Base-by-base conservation (phyloP, 2,797 vertebrate species). In the Schizopygopsis malacanthus region DNA sequence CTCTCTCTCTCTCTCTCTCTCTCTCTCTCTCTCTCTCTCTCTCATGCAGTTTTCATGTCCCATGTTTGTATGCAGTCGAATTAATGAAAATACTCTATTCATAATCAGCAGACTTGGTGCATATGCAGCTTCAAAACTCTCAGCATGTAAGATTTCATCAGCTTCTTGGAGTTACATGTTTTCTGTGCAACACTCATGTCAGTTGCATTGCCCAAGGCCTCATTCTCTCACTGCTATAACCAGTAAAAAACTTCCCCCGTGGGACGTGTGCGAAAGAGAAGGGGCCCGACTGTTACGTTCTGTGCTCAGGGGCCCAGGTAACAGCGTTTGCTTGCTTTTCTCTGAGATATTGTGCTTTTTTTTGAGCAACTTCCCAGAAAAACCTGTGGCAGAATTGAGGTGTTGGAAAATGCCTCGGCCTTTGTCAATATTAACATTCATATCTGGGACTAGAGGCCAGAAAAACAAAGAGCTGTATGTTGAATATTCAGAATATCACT, bases 1-100 rank as follows among this genome's bases (percentile, higher is more conserved):
- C n/a, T n/a, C n/a, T n/a, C n/a, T n/a, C n/a, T n/a, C n/a, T n/a
- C n/a, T n/a, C n/a, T n/a, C n/a, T n/a, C n/a, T n/a, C n/a, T n/a
- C n/a, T n/a, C n/a, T n/a, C n/a, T n/a, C n/a, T n/a, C n/a, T n/a
- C n/a, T n/a, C n/a, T n/a, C n/a, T n/a, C n/a, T n/a, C n/a, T 81
- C 41, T 63, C 47, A 90, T 90, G 88, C 83, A 88, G 90, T 91
- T 91, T 87, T 82, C n/a, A 80, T 78, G 65, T 84, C 52, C 81
- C 81, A 52, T 67, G 84, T 83, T 88, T 37, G 41, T 78, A 85
- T 83, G 85, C 80, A 86, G 79, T 67, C 15, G 78, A 83, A 72
- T 85, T 89, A 91, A 91, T 91, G 89, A 93, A 86, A 69, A 91
- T 85, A 83, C 86, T 79, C 70, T 83, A 80, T 83, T 91, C 87